Evolutionary conservation across 2,797 vertebrate species (phyloP).

Genomic region (Gobionotothen gibberifrons): DNA sequence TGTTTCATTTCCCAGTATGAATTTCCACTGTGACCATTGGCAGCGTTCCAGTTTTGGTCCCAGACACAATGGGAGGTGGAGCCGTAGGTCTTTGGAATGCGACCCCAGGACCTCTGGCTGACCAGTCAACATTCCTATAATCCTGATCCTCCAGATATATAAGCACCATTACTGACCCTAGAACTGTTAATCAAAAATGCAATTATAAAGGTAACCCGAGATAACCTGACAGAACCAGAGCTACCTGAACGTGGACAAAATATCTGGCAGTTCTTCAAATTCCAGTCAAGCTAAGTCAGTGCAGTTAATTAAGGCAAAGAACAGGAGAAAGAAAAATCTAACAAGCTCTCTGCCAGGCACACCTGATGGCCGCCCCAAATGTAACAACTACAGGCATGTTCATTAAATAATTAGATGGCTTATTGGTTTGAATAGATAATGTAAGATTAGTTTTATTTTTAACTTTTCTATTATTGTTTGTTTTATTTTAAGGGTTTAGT

Average conservation of each 20-base stretch:
- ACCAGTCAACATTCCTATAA: conserved; percentile 66
- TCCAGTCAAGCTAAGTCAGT: neutral
- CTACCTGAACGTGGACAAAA: neutral
- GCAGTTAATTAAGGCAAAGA: neutral
- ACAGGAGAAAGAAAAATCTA: neutral
- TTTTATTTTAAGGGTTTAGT: too few relatives aligned
- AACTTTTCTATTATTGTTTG: too few relatives aligned
- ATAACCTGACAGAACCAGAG: neutral
- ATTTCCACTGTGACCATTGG: conserved; percentile 48
- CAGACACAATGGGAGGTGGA: conserved; percentile 86
- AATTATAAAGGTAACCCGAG: conserved; percentile 12
- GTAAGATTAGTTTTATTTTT: too few relatives aligned
- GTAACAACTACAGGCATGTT: neutral
- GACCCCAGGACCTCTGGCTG: conserved; percentile 73
- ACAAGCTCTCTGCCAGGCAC: neutral
- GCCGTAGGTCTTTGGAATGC: conserved; percentile 81
- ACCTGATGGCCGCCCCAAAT: neutral
- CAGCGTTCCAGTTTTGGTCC: conserved; percentile 56
- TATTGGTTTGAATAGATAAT: neutral
- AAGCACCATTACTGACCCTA: conserved; percentile 16
- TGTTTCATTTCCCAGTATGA: conserved; percentile 68
- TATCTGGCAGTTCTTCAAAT: neutral
- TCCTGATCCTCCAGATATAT: conserved; percentile 35
- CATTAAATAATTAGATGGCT: neutral
- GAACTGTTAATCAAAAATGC: conserved; percentile 22